Percentiles rank a stretch among this genome's conserved stretches.
These are phyloP conservation scores for Dryobates pubescens DNA, from an alignment of 2,797 vertebrate genomes.

Conservation along the genomic window DNA sequence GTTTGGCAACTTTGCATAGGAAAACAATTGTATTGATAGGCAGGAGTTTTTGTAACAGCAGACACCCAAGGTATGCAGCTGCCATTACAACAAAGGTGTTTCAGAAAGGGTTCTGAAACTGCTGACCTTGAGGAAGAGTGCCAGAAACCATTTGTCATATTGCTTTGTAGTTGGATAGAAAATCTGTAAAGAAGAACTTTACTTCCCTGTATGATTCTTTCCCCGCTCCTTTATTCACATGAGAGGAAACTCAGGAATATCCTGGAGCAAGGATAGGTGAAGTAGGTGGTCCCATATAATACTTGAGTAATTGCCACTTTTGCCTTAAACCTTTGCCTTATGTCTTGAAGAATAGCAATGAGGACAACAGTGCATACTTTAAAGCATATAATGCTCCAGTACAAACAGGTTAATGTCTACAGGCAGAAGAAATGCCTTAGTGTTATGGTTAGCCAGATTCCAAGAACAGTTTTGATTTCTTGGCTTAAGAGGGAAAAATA, in stretches of 20 bases:
- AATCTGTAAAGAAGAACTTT: not conserved
- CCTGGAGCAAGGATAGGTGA: not conserved
- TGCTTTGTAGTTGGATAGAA: not conserved
- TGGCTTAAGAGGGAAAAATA: not conserved
- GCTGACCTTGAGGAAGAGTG: not conserved
- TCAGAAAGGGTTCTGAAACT: constrained; percentile 15
- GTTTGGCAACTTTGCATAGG: not conserved
- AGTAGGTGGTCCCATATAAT: not conserved
- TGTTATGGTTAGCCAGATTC: not conserved
- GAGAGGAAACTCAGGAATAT: not conserved
- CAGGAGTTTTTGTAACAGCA: not conserved
- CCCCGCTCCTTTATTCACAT: not conserved
- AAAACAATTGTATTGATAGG: not conserved
- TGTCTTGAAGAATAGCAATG: not conserved
- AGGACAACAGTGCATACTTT: not conserved
- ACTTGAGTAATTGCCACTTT: not conserved
- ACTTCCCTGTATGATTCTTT: not conserved
- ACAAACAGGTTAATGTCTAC: not conserved
- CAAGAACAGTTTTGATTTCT: not conserved
- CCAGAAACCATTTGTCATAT: constrained; percentile 9
- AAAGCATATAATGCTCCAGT: not conserved
- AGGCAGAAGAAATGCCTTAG: not conserved
- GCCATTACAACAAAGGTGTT: not conserved
- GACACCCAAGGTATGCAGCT: not conserved
- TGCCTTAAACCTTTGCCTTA: not conserved